These are phyloP conservation scores for Diadophis punctatus DNA, from an alignment of 2,113 vertebrate genomes.

Conservation along the genomic window DNA sequence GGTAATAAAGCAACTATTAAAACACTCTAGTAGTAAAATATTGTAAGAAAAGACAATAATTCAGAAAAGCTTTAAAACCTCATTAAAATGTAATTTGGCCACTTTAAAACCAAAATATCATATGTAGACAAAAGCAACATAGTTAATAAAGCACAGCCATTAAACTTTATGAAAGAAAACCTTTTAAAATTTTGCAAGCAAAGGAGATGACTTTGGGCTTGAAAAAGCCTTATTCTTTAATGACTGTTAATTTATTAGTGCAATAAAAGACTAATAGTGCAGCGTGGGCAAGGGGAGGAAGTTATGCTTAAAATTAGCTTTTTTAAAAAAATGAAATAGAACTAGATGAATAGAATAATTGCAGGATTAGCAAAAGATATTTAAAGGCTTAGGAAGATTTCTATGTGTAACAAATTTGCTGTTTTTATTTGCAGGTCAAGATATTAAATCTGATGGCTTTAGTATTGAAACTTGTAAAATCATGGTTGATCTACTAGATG, in stretches of 20 bases:
- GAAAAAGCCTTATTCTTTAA: background rate
- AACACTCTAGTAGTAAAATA: background rate
- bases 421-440: conserved; percentile 72
- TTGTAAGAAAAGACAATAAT: background rate
- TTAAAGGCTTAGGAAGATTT: background rate
- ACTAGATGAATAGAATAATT: background rate
- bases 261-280: background rate
- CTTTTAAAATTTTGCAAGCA: background rate
- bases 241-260: background rate
- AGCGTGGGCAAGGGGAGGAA: background rate
- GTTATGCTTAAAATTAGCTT: background rate
- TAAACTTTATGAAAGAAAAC: background rate
- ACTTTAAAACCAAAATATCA: background rate
- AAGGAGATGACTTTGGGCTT: background rate
- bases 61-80: background rate
- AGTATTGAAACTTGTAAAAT: conserved; percentile 84
- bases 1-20: background rate
- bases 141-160: background rate
- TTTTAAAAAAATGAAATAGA: background rate
- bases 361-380: background rate
- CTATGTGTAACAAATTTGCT: background rate
- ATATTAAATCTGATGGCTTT: conserved; percentile 90
- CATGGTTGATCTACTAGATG: conserved; percentile 87
- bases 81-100: background rate
- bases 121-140: background rate